Evolutionary conservation across 2,888 invertebrate species (phyloP).

Genomic region (Saturnia japonica): DNA sequence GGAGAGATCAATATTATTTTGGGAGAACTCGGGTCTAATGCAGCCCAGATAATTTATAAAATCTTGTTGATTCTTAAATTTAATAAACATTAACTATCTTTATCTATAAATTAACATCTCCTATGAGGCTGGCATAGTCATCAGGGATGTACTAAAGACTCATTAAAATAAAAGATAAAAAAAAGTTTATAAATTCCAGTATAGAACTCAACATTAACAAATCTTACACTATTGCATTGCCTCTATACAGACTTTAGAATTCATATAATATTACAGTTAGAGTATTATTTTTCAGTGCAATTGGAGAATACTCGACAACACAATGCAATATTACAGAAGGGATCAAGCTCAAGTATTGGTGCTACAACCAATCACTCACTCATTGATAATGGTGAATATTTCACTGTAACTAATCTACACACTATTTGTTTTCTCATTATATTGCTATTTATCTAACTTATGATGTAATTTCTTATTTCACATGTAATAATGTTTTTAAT

Average conservation of each 20-base stretch:
- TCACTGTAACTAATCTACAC: background rate
- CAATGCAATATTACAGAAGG: slow-evolving; percentile 77
- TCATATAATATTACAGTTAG: background rate
- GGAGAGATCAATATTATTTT: too few relatives aligned
- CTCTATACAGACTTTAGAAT: background rate
- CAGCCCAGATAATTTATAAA: too few relatives aligned
- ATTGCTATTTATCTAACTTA: background rate
- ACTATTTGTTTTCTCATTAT: background rate
- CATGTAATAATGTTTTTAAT: background rate
- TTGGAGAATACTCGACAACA: slow-evolving; percentile 83
- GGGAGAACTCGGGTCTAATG: too few relatives aligned
- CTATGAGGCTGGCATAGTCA: too few relatives aligned
- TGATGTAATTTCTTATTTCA: background rate
- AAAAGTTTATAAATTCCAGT: background rate
- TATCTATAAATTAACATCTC: too few relatives aligned
- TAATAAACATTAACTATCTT: too few relatives aligned
- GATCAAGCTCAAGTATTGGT: slow-evolving; percentile 60
- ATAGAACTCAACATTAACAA: background rate
- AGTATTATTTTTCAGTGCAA: slow-evolving; percentile 70
- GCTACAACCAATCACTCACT: slow-evolving; percentile 56
- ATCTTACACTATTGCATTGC: background rate
- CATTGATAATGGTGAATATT: slow-evolving; percentile 56
- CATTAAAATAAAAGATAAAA: too few relatives aligned
- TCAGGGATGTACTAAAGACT: too few relatives aligned
- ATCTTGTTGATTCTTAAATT: too few relatives aligned